Base-by-base conservation (phyloP, 2,888 invertebrate genomes). In the Onthophagus sagittarius region DNA sequence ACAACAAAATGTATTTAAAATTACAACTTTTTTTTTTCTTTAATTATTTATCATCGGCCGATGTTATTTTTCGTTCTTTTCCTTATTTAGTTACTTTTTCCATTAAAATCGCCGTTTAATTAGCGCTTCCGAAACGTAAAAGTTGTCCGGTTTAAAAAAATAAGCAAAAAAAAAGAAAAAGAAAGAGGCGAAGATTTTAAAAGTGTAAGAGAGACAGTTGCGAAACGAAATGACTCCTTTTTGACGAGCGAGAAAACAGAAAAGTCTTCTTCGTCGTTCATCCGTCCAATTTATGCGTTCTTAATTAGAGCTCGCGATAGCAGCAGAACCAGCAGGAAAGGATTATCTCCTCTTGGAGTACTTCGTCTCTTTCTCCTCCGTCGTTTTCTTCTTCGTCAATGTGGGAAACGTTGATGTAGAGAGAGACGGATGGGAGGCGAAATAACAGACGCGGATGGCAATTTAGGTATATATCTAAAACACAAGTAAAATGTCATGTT, bases 201-300 rank as follows among this genome's bases (percentile, higher is more conserved):
- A 11, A 71, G 53, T 3, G 63, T 23, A 32, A 71, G 63, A 5
- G 71, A 71, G 71, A 71, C 0, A 62, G 71, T 23, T 23, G n/a
- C n/a, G n/a, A n/a, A n/a, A n/a, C 23, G 32, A 71, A 9, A 32
- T 71, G n/a, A n/a, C 62, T 31, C 7, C 7, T 33, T 33, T 5
- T 5, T 7, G 33, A 33, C 33, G 33, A 33, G 33, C 33, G 33
- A 33, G 33, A 7, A 5, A 33, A 33, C 33, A 7, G 33, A 5
- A 33, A 5, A 7, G 33, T 7, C 7, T 33, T 7, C 5, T 5
- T 7, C 33, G 33, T 33, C 65, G 65, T 23, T n/a, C 65, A 31
- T 65, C 31, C 65, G 65, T 65, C 65, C 65, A 65, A 65, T 65
- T 65, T 65, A 65, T 65, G 65, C 65, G 65, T 65, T 65, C 65